phyloP scores from a whole-genome alignment of 1,140 invertebrate genomes.

The Pogonomyrmex barbatus region DNA sequence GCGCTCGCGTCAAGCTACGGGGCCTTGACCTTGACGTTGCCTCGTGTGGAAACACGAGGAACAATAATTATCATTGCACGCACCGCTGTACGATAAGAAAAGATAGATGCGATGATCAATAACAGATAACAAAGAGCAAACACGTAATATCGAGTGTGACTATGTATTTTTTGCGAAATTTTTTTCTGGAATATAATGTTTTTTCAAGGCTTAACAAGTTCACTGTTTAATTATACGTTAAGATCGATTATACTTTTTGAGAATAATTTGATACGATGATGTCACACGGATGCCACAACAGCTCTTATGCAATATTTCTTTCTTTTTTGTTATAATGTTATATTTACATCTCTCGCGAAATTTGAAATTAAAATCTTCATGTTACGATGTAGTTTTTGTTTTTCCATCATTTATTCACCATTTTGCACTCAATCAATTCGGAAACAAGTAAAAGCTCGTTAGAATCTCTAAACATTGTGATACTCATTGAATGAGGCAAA shows the following conservation, averaged over 20 bases:
- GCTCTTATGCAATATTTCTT: not conserved
- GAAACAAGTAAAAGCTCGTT: conserved; percentile 33
- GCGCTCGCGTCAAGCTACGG: not conserved
- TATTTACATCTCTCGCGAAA: not conserved
- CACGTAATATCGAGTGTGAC: too few relatives aligned
- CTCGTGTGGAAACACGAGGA: not conserved
- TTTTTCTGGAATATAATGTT: not conserved
- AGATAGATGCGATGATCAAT: not conserved
- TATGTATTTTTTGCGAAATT: not conserved
- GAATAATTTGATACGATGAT: too few relatives aligned
- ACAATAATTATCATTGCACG: not conserved
- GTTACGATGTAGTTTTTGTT: not conserved
- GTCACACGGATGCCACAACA: too few relatives aligned
- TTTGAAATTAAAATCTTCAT: not conserved
- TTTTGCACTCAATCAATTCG: not conserved
- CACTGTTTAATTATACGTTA: not conserved
- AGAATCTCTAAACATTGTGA: conserved; percentile 21
- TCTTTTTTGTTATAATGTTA: not conserved
- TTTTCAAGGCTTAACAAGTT: not conserved
- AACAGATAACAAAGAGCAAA: not conserved
- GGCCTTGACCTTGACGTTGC: not conserved
- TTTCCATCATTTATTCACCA: not conserved
- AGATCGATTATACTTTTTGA: not conserved
- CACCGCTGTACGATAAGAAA: not conserved
- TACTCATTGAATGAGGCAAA: conserved; percentile 11